phyloP scores from a whole-genome alignment of 2,797 vertebrate genomes.

The Antrozous pallidus region DNA sequence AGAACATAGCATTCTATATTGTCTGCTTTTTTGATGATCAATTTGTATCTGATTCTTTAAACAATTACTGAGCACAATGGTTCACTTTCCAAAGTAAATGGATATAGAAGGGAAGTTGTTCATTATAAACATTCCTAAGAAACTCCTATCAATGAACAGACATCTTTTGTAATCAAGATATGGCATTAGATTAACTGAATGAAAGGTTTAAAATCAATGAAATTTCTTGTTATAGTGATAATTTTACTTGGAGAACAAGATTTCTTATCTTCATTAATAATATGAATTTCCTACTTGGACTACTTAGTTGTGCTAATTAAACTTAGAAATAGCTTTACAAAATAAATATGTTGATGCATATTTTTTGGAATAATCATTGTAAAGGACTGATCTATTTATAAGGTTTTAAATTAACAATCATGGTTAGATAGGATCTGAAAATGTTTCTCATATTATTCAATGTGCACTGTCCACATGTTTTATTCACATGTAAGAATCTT shows the following conservation, averaged over 20 bases:
- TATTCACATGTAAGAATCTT: neutral
- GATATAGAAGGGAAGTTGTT: neutral
- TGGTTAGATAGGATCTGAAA: neutral
- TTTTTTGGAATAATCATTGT: neutral
- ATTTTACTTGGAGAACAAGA: neutral
- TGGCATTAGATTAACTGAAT: neutral
- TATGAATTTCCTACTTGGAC: neutral
- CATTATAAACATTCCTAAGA: slow-evolving; percentile 4
- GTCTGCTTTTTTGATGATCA: neutral
- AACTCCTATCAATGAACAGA: neutral
- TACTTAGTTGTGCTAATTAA: neutral
- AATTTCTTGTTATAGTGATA: neutral
- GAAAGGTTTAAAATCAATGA: slow-evolving; percentile 12
- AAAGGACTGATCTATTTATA: neutral
- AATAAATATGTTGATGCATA: neutral
- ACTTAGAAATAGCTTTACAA: neutral
- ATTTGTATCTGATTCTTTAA: neutral
- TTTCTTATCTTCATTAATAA: neutral
- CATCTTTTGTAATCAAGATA: neutral
- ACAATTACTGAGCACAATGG: neutral
- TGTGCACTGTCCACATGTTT: neutral
- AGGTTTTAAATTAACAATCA: neutral
- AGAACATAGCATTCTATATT: neutral
- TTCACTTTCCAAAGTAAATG: slow-evolving; percentile 7
- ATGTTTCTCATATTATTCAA: neutral